These are phyloP conservation scores for Setipinna tenuifilis DNA, from an alignment of 2,797 vertebrate genomes.

Conservation along the genomic window DNA sequence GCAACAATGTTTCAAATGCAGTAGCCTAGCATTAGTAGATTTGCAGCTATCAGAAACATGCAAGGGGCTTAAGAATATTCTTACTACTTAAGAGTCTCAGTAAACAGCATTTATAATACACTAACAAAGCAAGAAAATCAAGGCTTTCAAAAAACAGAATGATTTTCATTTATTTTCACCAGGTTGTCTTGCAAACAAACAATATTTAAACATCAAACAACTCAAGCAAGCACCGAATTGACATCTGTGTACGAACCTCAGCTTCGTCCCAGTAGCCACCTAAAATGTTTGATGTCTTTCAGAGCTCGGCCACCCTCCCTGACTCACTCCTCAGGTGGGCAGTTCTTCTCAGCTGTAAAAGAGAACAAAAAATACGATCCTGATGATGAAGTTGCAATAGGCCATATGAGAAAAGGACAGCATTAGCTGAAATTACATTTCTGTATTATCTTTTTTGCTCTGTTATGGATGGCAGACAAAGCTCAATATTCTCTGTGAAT, in stretches of 20 bases:
- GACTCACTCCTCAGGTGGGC: not conserved
- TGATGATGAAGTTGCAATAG: not conserved
- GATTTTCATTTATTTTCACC: slow-evolving; percentile 44
- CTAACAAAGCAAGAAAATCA: slow-evolving; percentile 56
- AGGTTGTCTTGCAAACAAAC: slow-evolving; percentile 1
- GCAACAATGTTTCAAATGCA: slow-evolving; percentile 61
- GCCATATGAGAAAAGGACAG: not conserved
- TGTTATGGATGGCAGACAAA: slow-evolving; percentile 45
- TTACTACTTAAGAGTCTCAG: slow-evolving; percentile 50
- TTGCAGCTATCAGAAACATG: slow-evolving; percentile 54
- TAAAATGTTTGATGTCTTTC: not conserved
- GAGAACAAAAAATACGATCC: not conserved
- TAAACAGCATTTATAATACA: slow-evolving; percentile 59
- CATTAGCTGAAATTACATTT: slow-evolving; percentile 6
- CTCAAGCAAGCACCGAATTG: not conserved
- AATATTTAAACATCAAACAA: slow-evolving; percentile 11
- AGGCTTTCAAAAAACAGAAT: slow-evolving; percentile 53
- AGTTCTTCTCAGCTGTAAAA: not conserved
- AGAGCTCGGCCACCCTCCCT: not conserved
- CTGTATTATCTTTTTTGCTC: slow-evolving; percentile 44
- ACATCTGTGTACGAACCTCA: not conserved
- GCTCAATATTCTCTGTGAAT: slow-evolving; percentile 56
- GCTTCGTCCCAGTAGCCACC: not conserved
- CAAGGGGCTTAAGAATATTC: slow-evolving; percentile 64
- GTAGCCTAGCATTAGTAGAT: slow-evolving; percentile 53